Evolutionary conservation across 1,140 invertebrate species (phyloP).

Genomic region (Penaeus chinensis): DNA sequence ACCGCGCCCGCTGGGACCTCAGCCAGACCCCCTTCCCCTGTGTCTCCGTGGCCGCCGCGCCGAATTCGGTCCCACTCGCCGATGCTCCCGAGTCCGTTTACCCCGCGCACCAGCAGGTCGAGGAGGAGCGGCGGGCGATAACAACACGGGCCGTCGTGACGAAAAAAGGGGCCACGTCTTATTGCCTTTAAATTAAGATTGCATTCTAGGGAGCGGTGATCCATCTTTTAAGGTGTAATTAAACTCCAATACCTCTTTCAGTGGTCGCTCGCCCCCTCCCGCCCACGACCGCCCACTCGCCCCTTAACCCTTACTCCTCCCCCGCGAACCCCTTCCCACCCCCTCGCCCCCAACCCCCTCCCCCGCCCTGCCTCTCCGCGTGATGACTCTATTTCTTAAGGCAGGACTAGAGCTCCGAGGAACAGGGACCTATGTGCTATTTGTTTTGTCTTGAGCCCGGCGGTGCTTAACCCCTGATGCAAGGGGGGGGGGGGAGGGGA

Average conservation of each 20-base stretch:
- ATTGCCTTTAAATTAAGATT: constrained; percentile 58
- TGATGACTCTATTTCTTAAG: constrained; percentile 27
- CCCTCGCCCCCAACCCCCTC: neutral
- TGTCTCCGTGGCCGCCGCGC: too few species aligned
- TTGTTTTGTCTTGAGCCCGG: neutral
- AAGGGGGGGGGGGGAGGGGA: neutral
- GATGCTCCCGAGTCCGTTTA: neutral
- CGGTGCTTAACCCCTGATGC: neutral
- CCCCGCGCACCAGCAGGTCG: neutral
- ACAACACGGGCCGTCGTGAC: neutral
- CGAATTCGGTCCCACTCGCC: too few species aligned
- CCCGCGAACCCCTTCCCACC: neutral
- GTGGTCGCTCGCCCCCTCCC: constrained; percentile 26
- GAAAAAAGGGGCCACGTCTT: neutral
- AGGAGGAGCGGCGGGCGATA: neutral
- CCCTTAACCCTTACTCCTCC: neutral
- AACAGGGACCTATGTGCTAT: neutral
- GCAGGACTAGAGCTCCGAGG: neutral
- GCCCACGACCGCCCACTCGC: constrained; percentile 12
- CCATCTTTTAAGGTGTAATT: constrained; percentile 54
- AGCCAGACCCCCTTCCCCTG: too few species aligned
- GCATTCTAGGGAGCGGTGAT: constrained; percentile 45
- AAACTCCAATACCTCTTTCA: constrained; percentile 55
- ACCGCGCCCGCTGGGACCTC: too few species aligned
- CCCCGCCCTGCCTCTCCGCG: neutral